A percentile compares a stretch with the other conserved stretches of the same genome.
Conservation (phyloP, 2,797 vertebrate genomes). For the Varecia variegata region DNA sequence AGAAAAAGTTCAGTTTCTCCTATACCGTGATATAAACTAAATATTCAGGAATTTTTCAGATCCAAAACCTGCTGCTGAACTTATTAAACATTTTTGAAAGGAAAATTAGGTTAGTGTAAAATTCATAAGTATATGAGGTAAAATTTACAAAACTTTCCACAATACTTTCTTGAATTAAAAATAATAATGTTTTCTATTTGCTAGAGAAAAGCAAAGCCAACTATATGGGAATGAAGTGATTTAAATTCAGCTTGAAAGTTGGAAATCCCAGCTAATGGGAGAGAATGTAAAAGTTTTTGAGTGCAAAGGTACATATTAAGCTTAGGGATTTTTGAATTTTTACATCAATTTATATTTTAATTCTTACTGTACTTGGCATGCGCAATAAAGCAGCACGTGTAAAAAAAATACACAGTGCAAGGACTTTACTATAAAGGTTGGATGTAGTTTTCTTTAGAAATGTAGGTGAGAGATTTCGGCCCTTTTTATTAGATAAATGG, state of each 20-base stretch:
- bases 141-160: conserved; percentile 37
- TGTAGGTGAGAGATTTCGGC: conserved; percentile 63
- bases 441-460: conserved; percentile 67
- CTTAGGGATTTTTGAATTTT: conserved; percentile 71
- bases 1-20: conserved; percentile 50
- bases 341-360: conserved; percentile 72
- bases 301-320: conserved; percentile 79
- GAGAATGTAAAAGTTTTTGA: conserved; percentile 50
- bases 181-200: conserved; percentile 1
- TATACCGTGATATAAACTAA: conserved; percentile 31
- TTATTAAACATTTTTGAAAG: conserved; percentile 60
- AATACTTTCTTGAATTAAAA: neutral
- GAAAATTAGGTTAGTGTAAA: conserved; percentile 45
- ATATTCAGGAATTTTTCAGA: conserved; percentile 73
- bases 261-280: conserved; percentile 45
- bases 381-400: conserved; percentile 74
- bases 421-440: conserved; percentile 63
- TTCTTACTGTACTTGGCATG: conserved; percentile 76
- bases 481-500: conserved; percentile 62
- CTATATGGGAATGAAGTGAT: neutral
- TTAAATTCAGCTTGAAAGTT: conserved; percentile 45
- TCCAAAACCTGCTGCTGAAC: conserved; percentile 64
- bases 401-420: conserved; percentile 55
- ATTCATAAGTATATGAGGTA: conserved; percentile 17
- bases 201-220: neutral